Evolutionary conservation across 1,140 invertebrate genomes (phyloP).

Genomic region (Drosophila elegans): DNA sequence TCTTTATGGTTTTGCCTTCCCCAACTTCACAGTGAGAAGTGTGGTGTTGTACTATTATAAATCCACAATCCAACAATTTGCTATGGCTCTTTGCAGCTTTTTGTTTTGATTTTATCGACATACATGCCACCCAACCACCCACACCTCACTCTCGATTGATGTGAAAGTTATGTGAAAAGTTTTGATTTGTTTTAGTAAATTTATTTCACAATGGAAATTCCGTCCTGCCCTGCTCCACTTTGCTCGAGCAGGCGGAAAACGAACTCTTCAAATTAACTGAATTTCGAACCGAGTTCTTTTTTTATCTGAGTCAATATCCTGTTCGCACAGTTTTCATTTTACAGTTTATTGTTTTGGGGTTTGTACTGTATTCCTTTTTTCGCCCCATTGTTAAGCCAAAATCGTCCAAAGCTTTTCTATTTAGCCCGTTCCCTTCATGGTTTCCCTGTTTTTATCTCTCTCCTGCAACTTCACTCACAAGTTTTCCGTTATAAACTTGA

Average conservation of each 20-base stretch:
- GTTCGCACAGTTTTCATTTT: conserved; percentile 30
- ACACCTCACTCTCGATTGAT: conserved; percentile 50
- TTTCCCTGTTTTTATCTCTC: conserved; percentile 17
- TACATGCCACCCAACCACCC: conserved; percentile 28
- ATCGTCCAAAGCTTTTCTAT: conserved; percentile 54
- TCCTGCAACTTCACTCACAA: conserved; percentile 38
- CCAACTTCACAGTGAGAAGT: background rate
- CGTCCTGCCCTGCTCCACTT: background rate
- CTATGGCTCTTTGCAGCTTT: conserved; percentile 37
- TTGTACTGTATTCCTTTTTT: conserved; percentile 25
- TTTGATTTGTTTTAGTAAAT: conserved; percentile 82
- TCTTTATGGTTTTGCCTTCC: conserved; percentile 5
- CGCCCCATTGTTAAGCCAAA: conserved; percentile 18
- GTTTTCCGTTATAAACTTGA: conserved; percentile 76
- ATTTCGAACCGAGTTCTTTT: conserved; percentile 54
- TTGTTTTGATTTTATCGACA: conserved; percentile 63
- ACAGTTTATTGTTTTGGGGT: conserved; percentile 43
- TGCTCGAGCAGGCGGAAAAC: conserved; percentile 24
- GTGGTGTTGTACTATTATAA: conserved; percentile 38
- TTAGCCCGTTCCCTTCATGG: conserved; percentile 12
- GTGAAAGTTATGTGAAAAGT: conserved; percentile 80
- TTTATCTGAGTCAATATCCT: conserved; percentile 49
- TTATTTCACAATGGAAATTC: conserved; percentile 67
- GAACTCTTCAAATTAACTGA: conserved; percentile 69
- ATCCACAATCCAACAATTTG: conserved; percentile 58